phyloP scores from a whole-genome alignment of 1,140 invertebrate genomes.

The Kradibia gibbosae region DNA sequence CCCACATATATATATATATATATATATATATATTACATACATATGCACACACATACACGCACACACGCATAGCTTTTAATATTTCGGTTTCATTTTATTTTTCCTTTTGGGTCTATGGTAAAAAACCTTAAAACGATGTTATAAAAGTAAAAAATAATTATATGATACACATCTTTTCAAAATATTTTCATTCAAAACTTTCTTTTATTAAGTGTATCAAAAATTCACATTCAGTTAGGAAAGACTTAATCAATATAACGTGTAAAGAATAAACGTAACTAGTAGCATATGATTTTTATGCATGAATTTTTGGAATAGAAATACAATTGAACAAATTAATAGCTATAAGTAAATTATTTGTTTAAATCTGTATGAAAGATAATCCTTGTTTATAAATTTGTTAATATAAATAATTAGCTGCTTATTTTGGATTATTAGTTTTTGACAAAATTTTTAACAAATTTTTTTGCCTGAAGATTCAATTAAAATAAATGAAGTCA shows the following conservation, averaged over 20 bases:
- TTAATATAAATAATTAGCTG: background rate
- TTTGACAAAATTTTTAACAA: background rate
- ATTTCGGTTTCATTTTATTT: conserved; percentile 24
- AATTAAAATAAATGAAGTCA: background rate
- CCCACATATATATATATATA: no score
- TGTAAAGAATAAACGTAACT: background rate
- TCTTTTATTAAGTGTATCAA: background rate
- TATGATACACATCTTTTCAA: background rate
- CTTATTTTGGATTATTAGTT: background rate
- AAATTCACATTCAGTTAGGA: background rate
- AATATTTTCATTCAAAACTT: background rate
- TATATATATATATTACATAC: no score
- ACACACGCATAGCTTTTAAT: background rate
- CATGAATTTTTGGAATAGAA: background rate
- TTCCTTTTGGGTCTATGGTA: conserved; percentile 3
- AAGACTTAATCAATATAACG: background rate
- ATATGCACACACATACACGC: no score
- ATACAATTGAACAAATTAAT: background rate
- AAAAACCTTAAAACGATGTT: conserved; percentile 21
- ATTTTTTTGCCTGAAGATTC: background rate
- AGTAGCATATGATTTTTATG: background rate
- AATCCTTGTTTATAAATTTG: no score
- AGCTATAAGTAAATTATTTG: background rate
- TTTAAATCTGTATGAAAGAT: no score
- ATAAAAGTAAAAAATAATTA: conserved; percentile 39